Percentiles rank a stretch among this genome's conserved stretches.
Conservation (phyloP, 2,797 vertebrate genomes). For the Cynopterus sphinx region DNA sequence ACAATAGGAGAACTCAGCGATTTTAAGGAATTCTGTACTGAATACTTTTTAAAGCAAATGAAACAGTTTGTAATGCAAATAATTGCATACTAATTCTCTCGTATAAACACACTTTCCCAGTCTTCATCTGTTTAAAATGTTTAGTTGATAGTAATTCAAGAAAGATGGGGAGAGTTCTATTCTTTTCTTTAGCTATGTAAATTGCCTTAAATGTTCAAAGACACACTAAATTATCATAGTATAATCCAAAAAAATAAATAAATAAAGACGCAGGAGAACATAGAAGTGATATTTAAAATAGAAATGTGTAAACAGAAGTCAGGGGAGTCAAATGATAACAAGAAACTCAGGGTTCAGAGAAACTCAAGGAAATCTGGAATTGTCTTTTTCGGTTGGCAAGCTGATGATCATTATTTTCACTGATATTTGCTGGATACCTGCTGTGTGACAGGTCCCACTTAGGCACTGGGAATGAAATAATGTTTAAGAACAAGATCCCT, state of each 20-base stretch:
- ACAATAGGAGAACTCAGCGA: neutral
- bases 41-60: constrained; percentile 37
- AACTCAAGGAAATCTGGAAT: constrained; percentile 24
- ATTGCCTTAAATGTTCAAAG: constrained; percentile 39
- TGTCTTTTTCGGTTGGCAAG: neutral
- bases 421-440: neutral
- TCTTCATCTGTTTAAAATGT: constrained; percentile 24
- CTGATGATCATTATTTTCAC: constrained; percentile 38
- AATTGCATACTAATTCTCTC: constrained; percentile 19
- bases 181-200: neutral
- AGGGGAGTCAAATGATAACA: constrained; percentile 24
- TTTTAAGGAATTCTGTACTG: constrained; percentile 20
- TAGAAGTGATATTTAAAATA: constrained; percentile 29
- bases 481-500: neutral
- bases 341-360: constrained; percentile 27
- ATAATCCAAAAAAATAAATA: neutral
- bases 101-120: constrained; percentile 24
- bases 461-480: neutral
- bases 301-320: constrained; percentile 8
- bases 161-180: neutral
- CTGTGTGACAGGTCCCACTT: neutral
- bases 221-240: neutral
- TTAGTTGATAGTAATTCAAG: neutral
- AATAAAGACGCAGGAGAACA: neutral
- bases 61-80: constrained; percentile 39